Conservation (phyloP, 2,797 vertebrate genomes). For the Streptopelia turtur region DNA sequence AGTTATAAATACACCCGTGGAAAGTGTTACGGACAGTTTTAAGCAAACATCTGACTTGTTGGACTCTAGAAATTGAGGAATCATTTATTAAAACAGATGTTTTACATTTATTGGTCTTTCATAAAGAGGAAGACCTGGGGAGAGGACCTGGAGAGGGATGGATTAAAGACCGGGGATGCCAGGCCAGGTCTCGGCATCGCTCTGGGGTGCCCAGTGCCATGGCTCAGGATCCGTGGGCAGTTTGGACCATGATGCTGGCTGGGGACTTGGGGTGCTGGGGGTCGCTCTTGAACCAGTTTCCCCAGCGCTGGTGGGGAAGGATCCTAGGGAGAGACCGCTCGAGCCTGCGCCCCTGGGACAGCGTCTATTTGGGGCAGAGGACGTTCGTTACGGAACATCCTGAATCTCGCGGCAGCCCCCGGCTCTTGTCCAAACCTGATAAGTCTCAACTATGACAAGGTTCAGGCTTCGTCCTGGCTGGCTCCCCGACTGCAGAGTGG, state of each 20-base stretch:
- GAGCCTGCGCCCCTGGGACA: neutral
- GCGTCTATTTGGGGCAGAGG: conserved; percentile 53
- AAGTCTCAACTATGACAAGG: conserved; percentile 60
- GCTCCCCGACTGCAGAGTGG: neutral
- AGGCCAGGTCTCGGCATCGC: neutral
- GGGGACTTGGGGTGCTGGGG: neutral
- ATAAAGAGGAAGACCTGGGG: neutral
- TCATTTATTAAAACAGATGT: conserved; percentile 39
- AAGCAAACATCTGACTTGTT: neutral
- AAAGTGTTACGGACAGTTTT: neutral
- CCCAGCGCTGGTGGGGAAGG: fast-evolving
- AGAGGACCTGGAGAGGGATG: neutral
- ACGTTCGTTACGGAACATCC: conserved; percentile 54
- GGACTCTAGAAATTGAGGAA: conserved; percentile 16
- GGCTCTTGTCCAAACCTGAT: conserved; percentile 63
- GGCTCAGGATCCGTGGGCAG: fast-evolving
- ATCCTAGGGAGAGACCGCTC: neutral
- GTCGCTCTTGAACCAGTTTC: neutral
- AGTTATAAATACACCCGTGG: conserved; percentile 53
- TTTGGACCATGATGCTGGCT: fast-evolving
- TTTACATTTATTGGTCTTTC: conserved; percentile 43
- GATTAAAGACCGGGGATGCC: neutral
- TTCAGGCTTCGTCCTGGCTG: neutral
- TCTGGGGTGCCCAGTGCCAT: neutral
- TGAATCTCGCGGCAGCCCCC: conserved; percentile 9